Evolutionary conservation across 2,888 invertebrate species (phyloP), one percentile per base, ranked within the genome.

Genomic region (Pyrrhosoma nymphula): DNA sequence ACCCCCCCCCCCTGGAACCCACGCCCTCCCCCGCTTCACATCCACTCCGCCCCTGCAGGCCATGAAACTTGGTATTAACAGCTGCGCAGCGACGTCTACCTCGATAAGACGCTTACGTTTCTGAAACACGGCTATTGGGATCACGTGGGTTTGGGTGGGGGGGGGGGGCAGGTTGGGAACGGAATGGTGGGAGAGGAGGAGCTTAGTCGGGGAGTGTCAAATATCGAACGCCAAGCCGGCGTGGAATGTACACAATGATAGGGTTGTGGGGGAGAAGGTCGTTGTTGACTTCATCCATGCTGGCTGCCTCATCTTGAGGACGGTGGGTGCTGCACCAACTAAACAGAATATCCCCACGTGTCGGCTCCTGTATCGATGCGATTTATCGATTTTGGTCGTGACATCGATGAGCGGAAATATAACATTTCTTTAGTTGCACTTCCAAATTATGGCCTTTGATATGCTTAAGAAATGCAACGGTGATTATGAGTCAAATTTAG

Each of bases 21-120:
- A n/a, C 69, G 1, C n/a, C 69, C 20, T n/a, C 60, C 4, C 8
- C 69, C 60, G 60, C 60, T 23, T 2, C 60, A 69, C 69, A n/a
- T 69, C n/a, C n/a, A n/a, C 69, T n/a, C 69, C 69, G 20, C 69
- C 26, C 69, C 69, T n/a, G 4, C 69, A n/a, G 69, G 69, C 69
- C 69, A 69, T 69, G 69, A 69, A 69, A 69, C 69, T 69, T 69
- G 69, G 69, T 69, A 69, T 69, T 69, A 69, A 69, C 69, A n/a
- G n/a, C 69, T 69, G 69, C 14, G n/a, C 60, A 60, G n/a, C 69
- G 69, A n/a, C 69, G 69, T 69, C 69, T 26, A 18, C 69, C 69
- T 26, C 69, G 69, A 69, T 69, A 69, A 69, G 69, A 69, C 69
- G 69, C 69, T 69, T 69, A 69, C 69, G 69, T 69, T 69, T 69